Conservation (phyloP, 2,797 vertebrate genomes). For the Macrochelys suwanniensis region DNA sequence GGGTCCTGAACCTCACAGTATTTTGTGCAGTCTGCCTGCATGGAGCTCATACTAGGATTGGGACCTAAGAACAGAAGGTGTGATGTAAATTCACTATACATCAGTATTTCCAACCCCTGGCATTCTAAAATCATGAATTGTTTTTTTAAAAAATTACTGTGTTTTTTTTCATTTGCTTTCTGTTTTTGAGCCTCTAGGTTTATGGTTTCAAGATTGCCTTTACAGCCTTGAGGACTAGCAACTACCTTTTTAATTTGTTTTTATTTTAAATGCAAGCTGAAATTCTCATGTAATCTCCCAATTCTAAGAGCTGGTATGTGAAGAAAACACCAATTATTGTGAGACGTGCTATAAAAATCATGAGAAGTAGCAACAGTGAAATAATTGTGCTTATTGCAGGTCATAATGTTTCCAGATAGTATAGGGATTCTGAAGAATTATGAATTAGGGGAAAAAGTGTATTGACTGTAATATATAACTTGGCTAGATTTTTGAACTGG, state of each 20-base stretch:
- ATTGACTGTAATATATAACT: not conserved
- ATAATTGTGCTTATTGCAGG: not conserved
- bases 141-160: not conserved
- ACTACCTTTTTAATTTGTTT: not conserved
- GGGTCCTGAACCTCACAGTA: not conserved
- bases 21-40: not conserved
- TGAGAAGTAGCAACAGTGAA: not conserved
- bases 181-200: not conserved
- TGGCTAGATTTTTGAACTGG: not conserved
- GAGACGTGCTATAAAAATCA: not conserved
- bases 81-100: not conserved
- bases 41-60: not conserved
- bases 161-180: not conserved
- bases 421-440: fast-evolving
- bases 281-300: not conserved
- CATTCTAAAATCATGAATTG: not conserved
- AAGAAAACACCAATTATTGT: not conserved
- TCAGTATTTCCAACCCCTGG: not conserved
- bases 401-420: not conserved
- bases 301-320: not conserved
- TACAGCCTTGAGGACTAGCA: not conserved
- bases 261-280: not conserved
- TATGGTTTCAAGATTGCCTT: not conserved
- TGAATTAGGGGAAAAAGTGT: not conserved
- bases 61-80: not conserved